phyloP scores from a whole-genome alignment of 1,140 invertebrate genomes.

The Piezodorus guildinii region DNA sequence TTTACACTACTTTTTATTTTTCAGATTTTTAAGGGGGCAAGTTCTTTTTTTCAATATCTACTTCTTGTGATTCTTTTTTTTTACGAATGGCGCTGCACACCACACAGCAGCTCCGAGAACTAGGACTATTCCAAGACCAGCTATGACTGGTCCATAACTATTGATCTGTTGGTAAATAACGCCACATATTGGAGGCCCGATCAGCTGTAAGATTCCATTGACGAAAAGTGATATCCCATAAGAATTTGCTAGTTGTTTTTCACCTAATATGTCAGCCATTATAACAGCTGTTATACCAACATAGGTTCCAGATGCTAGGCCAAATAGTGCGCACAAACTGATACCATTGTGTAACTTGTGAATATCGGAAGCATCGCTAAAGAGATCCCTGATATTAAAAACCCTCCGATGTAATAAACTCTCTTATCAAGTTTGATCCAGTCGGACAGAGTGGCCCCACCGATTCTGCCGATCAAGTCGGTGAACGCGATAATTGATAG shows the following conservation, averaged over 20 bases:
- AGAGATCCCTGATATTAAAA: constrained; percentile 61
- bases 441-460: constrained; percentile 69
- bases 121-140: constrained; percentile 56
- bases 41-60: not conserved
- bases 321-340: constrained; percentile 61
- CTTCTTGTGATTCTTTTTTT: constrained; percentile 30
- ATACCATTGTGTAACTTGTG: constrained; percentile 40
- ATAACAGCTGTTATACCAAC: constrained; percentile 73
- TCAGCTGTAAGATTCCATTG: constrained; percentile 64
- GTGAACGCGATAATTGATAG: constrained; percentile 65
- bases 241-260: constrained; percentile 67
- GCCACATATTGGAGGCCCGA: constrained; percentile 68
- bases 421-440: constrained; percentile 57
- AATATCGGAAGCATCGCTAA: constrained; percentile 51
- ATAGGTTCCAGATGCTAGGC: constrained; percentile 69
- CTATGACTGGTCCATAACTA: constrained; percentile 56
- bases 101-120: constrained; percentile 59
- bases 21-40: too few relatives aligned
- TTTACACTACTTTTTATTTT: too few relatives aligned
- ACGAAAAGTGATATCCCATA: constrained; percentile 75
- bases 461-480: constrained; percentile 67
- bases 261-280: constrained; percentile 73
- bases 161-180: constrained; percentile 47
- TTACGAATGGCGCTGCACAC: constrained; percentile 58
- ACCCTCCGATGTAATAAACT: constrained; percentile 66